Base-by-base conservation (phyloP, 2,113 vertebrate species). In the Egretta garzetta region DNA sequence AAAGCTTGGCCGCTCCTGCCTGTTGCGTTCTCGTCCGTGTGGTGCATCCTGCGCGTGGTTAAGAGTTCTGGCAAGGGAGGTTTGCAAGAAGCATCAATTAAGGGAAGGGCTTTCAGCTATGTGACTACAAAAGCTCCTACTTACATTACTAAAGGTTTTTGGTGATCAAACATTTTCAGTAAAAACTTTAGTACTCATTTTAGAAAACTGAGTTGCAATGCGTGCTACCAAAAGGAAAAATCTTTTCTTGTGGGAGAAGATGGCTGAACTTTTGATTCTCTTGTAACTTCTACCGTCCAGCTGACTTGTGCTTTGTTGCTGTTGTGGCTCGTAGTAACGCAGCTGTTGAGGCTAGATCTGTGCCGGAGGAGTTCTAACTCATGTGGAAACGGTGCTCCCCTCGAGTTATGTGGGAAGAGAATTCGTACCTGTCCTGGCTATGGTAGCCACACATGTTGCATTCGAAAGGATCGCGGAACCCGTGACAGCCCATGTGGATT, bases 401-500 rank as follows among this genome's bases (percentile, higher is more conserved):
- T 68, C 99, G 98, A 8, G 99, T 99, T 95, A 99, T 99, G 97
- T 99, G 99, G 28, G 99, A 99, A 32, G 99, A 99, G 98, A 99
- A 99, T 97, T 99, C 99, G 35, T 99, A 99, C 71, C 99, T 98
- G 98, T 99, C 99, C 98, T 99, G 99, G 96, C 99, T 99, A 71
- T 98, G 99, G 97, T 99, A 99, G 90, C 99, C 99, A 45, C 99
- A 99, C 98, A 99, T 98, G 98, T 99, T 99, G 98, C 99, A 99
- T 97, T 99, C 99, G 18, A 99, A 99, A 88, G 99, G 99, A 94
- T 99, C 99, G 4, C 99, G 99, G 98, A 99, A 99, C 88, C 99
- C 99, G 10, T 99, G 99, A 97, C 99, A 99, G 91, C 99, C 99
- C 99, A 99, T 99, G 94, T 99, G 99, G 95, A 99, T 99, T 45